These are phyloP conservation scores for Cynopterus brachyotis DNA, from an alignment of 2,113 vertebrate species.

Conservation along the genomic window DNA sequence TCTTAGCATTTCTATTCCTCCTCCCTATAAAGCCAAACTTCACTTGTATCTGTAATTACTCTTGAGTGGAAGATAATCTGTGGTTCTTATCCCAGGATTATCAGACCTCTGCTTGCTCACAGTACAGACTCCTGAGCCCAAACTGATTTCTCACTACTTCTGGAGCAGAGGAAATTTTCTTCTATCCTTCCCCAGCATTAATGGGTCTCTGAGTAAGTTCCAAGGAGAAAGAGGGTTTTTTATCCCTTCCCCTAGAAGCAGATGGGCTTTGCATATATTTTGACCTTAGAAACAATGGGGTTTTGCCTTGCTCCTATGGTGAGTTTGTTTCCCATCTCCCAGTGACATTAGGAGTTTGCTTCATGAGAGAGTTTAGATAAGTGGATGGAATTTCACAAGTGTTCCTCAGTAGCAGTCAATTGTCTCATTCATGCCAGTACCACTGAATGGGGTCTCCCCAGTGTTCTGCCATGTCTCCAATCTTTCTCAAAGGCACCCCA, in stretches of 20 bases:
- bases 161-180: neutral
- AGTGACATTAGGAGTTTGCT: neutral
- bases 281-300: neutral
- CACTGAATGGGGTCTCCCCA: neutral
- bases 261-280: neutral
- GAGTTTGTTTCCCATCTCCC: neutral
- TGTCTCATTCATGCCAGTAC: neutral
- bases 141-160: neutral
- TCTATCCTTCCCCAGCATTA: neutral
- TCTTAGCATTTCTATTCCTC: neutral
- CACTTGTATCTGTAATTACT: neutral
- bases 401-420: neutral
- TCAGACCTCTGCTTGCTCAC: neutral
- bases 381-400: neutral
- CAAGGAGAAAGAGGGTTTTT: neutral
- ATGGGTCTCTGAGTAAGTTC: neutral
- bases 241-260: neutral
- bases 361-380: neutral
- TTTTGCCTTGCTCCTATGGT: neutral
- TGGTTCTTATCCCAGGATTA: neutral
- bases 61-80: neutral
- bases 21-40: neutral
- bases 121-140: neutral
- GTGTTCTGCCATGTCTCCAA: neutral
- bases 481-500: neutral